phyloP scores from a whole-genome alignment of 2,113 vertebrate species.

The Lagenorhynchus albirostris region DNA sequence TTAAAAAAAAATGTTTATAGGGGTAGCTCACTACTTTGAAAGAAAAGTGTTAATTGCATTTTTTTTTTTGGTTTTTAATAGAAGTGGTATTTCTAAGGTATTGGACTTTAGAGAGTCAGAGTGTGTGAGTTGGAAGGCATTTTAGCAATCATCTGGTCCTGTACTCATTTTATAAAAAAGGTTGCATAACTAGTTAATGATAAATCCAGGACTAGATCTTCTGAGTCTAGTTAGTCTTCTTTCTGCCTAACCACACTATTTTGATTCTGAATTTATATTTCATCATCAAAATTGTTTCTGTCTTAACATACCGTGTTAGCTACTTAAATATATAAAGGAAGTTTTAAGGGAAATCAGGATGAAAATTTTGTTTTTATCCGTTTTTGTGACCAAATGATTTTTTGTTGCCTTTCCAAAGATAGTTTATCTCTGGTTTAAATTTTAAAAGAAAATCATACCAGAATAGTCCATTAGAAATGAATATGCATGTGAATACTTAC shows the following conservation, averaged over 20 bases:
- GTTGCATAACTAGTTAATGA: background rate
- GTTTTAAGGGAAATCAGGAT: background rate
- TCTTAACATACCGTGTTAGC: background rate
- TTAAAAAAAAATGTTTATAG: background rate
- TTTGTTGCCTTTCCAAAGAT: background rate
- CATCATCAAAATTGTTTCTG: background rate
- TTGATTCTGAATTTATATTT: constrained; percentile 17
- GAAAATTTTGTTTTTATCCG: background rate
- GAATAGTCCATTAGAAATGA: constrained; percentile 22
- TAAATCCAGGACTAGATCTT: background rate
- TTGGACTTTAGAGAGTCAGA: constrained; percentile 18
- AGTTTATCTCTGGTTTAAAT: background rate
- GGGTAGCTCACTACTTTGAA: background rate
- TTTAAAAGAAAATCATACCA: constrained; percentile 1
- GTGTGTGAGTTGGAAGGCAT: constrained; percentile 20
- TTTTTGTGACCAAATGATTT: background rate
- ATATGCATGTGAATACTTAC: background rate
- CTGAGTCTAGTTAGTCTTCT: background rate
- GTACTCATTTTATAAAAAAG: background rate
- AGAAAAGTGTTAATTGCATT: background rate
- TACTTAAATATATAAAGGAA: background rate
- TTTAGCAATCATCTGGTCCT: background rate
- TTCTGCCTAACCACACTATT: background rate
- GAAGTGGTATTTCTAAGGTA: background rate
- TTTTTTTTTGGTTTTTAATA: background rate